Base-by-base conservation (phyloP, 2,888 invertebrate genomes). In the Anoplius nigerrimus region DNA sequence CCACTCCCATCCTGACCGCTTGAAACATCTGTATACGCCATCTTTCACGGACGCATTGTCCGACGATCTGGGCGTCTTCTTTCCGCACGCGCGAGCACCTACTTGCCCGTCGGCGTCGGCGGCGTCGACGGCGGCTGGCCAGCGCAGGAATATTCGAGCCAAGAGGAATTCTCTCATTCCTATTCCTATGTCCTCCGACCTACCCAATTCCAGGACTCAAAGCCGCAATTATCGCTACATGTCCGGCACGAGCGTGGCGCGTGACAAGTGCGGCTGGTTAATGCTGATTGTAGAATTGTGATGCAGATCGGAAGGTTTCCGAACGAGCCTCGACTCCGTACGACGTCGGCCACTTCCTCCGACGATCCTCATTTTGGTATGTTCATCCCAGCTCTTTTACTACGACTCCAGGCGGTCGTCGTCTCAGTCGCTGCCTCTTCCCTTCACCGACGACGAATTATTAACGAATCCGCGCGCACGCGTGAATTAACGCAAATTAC, bases 211-310 rank as follows among this genome's bases (percentile, higher is more conserved):
- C 48, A 16, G 5, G 48, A 20, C 53, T 53, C 22, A 53, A 79
- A 79, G 75, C 82, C 76, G 77, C 82, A 82, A 84, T 85, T 84
- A 85, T 83, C 82, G 76, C 79, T 81, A 72, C 72, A 73, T 70
- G 78, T 78, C 75, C 75, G 71, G 70, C 34, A 6, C 34, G 34
- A 34, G 11, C 34, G 34, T 69, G 63, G 52, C 69, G 65, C 66
- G 70, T 69, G 71, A 78, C 77, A 74, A 80, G 76, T 75, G 74
- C 73, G 77, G 75, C 73, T 76, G 76, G 78, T 76, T 82, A 79
- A 82, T 82, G 81, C 80, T 83, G 83, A 84, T 84, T 85, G 82
- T 82, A 78, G 81, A 82, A 85, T 83, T 83, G 83, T 84, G 77
- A 83, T 79, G 82, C 77, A 82, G 81, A 83, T 83, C 75, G 66